A percentile compares a stretch with the other conserved stretches of the same genome.
phyloP scores from a whole-genome alignment of 2,113 vertebrate genomes.

The Hemiscyllium ocellatum region DNA sequence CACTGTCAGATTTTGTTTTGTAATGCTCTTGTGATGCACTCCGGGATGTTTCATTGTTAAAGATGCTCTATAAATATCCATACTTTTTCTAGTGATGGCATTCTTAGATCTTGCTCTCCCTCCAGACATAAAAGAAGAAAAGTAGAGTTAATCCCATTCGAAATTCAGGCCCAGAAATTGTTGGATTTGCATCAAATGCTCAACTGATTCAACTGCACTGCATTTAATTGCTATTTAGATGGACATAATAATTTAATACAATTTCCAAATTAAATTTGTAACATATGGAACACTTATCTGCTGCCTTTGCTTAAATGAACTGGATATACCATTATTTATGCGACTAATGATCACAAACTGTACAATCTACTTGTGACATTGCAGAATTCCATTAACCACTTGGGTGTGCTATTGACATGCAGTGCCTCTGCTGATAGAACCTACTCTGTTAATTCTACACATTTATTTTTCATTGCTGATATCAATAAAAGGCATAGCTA shows the following conservation, averaged over 20 bases:
- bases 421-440: neutral
- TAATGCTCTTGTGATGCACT: too few relatives aligned
- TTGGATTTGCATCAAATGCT: neutral
- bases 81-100: too few relatives aligned
- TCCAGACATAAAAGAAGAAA: neutral
- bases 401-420: slow-evolving; percentile 28
- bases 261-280: neutral
- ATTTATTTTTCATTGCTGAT: neutral
- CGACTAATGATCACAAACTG: neutral
- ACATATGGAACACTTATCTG: neutral
- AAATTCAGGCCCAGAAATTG: neutral
- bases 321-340: neutral
- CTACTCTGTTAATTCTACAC: neutral
- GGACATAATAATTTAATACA: neutral
- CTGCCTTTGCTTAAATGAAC: neutral
- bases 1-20: too few relatives aligned
- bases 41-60: too few relatives aligned
- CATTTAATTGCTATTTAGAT: neutral
- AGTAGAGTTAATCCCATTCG: neutral
- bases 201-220: neutral
- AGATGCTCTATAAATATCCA: too few relatives aligned
- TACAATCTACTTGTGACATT: neutral
- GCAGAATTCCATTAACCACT: slow-evolving; percentile 1
- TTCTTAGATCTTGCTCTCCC: neutral
- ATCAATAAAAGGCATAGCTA: neutral